A percentile compares a stretch with the other conserved stretches of the same genome.
Evolutionary conservation across 2,797 vertebrate genomes (phyloP).

Genomic region (Hydrolagus colliei): DNA sequence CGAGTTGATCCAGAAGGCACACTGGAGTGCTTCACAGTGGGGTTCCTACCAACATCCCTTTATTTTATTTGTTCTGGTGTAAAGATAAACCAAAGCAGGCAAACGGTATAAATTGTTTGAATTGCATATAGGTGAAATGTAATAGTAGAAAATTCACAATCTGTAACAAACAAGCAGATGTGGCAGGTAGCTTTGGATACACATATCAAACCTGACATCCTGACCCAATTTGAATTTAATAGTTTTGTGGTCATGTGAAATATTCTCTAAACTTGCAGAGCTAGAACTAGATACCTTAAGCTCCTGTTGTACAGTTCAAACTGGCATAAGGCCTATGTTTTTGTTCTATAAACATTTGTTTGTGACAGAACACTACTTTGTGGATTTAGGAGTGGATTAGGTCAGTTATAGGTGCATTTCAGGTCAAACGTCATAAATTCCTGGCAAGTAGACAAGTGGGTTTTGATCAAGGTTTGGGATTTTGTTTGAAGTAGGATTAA

Average conservation of each 20-base stretch:
- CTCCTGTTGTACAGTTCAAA: neutral
- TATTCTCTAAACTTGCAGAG: neutral
- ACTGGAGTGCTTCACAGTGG: neutral
- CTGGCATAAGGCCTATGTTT: neutral
- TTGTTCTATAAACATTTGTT: neutral
- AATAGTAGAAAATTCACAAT: neutral
- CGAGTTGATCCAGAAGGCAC: neutral
- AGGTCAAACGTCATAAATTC: neutral
- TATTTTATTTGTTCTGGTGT: neutral
- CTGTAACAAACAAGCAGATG: neutral
- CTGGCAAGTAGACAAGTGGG: neutral
- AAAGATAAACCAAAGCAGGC: too few species aligned
- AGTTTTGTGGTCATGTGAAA: too few species aligned
- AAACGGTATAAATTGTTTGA: neutral
- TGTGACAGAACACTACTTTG: neutral
- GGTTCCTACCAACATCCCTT: neutral
- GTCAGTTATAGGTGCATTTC: neutral
- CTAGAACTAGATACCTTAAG: neutral
- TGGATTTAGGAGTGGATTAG: neutral
- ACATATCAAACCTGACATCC: too few species aligned
- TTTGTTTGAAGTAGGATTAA: neutral
- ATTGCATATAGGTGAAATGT: neutral
- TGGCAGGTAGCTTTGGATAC: too few species aligned
- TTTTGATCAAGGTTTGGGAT: neutral
- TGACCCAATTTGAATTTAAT: too few species aligned